Evolutionary conservation across 2,888 invertebrate genomes (phyloP).

Genomic region (Barypeithes pellucidus): DNA sequence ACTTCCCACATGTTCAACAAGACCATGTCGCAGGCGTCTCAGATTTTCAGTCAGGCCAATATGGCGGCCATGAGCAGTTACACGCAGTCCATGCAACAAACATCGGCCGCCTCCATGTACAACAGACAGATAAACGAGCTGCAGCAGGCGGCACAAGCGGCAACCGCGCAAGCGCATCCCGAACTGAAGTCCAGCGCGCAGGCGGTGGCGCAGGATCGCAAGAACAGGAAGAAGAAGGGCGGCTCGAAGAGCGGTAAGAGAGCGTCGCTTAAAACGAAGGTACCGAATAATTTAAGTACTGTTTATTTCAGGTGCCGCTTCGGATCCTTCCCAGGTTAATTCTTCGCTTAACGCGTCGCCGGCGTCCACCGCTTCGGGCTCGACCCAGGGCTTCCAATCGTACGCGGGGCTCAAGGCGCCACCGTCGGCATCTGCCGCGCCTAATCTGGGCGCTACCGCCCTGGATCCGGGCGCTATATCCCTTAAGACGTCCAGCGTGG

Average conservation of each 20-base stretch:
- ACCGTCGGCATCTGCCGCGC: constrained; percentile 56
- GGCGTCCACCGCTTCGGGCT: neutral
- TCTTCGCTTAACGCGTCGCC: neutral
- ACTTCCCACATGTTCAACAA: constrained; percentile 66
- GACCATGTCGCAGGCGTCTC: constrained; percentile 63
- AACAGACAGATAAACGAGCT: constrained; percentile 36
- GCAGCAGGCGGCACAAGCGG: constrained; percentile 31
- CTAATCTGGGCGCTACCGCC: constrained; percentile 58
- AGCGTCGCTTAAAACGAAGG: no score
- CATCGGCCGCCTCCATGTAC: constrained; percentile 32
- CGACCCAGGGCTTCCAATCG: constrained; percentile 74
- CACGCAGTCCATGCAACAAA: constrained; percentile 63
- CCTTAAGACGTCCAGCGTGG: constrained; percentile 80
- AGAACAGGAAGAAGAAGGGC: constrained; percentile 45
- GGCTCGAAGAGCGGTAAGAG: constrained; percentile 30
- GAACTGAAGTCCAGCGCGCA: constrained; percentile 35
- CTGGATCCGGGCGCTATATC: constrained; percentile 73
- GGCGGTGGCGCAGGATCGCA: constrained; percentile 30
- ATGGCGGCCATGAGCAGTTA: constrained; percentile 65
- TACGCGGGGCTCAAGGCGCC: constrained; percentile 73
- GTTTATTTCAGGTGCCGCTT: constrained; percentile 14
- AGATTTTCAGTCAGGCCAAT: constrained; percentile 67
- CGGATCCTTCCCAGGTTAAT: constrained; percentile 17
- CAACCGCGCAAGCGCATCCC: constrained; percentile 29
- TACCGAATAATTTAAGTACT: no score